Percentiles rank a stretch among this genome's conserved stretches.
phyloP scores from a whole-genome alignment of 2,797 vertebrate genomes.

The Acridotheres tristis region DNA sequence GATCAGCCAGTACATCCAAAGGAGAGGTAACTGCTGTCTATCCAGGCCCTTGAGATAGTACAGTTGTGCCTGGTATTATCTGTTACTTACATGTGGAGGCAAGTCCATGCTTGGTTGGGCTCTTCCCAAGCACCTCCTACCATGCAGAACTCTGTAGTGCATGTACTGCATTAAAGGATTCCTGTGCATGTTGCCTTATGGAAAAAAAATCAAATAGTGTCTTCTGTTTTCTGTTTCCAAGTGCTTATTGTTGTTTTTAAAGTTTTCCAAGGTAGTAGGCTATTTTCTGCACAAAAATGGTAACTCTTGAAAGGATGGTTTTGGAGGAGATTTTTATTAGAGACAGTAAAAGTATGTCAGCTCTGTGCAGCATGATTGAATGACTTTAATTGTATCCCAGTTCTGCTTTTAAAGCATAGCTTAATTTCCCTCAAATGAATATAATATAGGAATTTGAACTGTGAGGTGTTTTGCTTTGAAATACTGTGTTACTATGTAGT shows the following conservation, averaged over 20 bases:
- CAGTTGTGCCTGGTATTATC: not conserved
- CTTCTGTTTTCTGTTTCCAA: not conserved
- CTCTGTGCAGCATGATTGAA: not conserved
- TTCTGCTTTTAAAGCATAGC: not conserved
- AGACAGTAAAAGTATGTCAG: not conserved
- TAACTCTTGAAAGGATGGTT: not conserved
- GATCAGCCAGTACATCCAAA: rapidly evolving
- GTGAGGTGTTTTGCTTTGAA: not conserved
- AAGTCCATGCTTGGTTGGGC: not conserved
- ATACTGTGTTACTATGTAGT: not conserved
- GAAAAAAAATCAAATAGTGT: not conserved
- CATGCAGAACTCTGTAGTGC: not conserved
- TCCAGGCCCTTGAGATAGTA: not conserved
- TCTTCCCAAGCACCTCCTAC: not conserved
- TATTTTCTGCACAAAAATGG: not conserved
- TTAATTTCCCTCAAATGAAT: not conserved
- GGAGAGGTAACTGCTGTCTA: not conserved
- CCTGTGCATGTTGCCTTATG: not conserved
- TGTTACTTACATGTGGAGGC: not conserved
- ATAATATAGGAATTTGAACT: not conserved
- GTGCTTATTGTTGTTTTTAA: not conserved
- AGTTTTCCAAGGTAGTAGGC: not conserved
- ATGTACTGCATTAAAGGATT: not conserved
- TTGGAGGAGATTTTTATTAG: not conserved
- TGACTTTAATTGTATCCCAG: not conserved